Percentiles rank a stretch among this genome's conserved stretches.
These are phyloP conservation scores for Glareola pratincola DNA, from an alignment of 2,113 vertebrate species.

Conservation along the genomic window DNA sequence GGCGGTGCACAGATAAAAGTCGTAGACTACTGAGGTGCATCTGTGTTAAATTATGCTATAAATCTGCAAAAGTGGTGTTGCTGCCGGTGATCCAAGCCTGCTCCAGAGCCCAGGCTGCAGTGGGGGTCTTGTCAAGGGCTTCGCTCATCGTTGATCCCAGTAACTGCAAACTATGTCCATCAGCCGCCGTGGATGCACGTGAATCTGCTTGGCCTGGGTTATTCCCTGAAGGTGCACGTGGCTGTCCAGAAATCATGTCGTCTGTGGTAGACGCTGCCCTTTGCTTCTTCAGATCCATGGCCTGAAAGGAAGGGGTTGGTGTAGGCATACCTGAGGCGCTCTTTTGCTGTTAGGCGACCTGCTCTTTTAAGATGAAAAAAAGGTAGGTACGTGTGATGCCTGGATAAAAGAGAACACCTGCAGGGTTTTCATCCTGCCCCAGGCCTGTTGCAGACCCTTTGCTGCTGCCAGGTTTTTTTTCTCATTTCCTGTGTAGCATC, in stretches of 20 bases:
- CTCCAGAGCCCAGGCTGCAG: background rate
- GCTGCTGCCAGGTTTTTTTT: background rate
- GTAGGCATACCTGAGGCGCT: background rate
- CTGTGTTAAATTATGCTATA: background rate
- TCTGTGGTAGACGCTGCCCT: background rate
- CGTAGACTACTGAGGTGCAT: background rate
- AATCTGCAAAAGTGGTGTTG: background rate
- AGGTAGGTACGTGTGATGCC: background rate
- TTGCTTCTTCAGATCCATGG: background rate
- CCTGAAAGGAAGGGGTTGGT: background rate
- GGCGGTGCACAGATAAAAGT: background rate
- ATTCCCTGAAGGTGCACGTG: background rate
- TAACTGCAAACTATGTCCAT: background rate
- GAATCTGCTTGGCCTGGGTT: background rate
- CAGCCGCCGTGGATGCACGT: background rate
- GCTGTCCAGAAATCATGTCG: background rate
- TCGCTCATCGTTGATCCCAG: accelerated
- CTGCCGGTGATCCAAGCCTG: background rate
- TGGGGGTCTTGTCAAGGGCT: background rate
- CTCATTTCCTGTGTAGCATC: background rate
- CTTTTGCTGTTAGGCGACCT: background rate
- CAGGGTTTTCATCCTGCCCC: background rate
- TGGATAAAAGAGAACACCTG: background rate
- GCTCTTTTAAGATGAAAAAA: background rate
- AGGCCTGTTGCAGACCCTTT: background rate